These are phyloP conservation scores for rat (Rattus norvegicus) DNA, from an alignment of 2,113 vertebrate species.

Conservation along the genomic window DNA sequence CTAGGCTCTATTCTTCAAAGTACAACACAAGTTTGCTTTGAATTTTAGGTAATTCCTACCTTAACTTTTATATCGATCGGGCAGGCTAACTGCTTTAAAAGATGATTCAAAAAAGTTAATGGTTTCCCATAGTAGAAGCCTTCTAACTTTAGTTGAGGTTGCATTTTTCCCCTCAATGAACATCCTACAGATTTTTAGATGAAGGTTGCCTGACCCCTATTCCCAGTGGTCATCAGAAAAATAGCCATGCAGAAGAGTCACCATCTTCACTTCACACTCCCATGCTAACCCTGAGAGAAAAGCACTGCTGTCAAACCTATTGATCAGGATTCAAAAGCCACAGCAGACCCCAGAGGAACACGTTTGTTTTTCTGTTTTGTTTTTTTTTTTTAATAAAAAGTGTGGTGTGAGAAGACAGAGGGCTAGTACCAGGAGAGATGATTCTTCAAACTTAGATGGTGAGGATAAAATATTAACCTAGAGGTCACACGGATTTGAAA, in stretches of 20 bases:
- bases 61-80: neutral
- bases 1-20: neutral
- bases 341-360: neutral
- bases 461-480: neutral
- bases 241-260: neutral
- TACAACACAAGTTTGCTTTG: conserved; percentile 29
- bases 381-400: neutral
- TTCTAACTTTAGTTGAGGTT: neutral
- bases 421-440: neutral
- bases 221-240: neutral
- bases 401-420: neutral
- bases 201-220: neutral
- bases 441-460: neutral
- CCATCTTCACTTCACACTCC: neutral
- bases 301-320: neutral
- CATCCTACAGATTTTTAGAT: neutral
- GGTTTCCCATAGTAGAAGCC: neutral
- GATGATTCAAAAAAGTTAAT: neutral
- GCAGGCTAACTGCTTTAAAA: neutral
- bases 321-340: neutral
- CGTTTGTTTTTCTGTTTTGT: too few relatives aligned
- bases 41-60: neutral
- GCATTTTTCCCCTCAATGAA: neutral
- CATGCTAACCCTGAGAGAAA: neutral
- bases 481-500: neutral